Conservation (phyloP, 35 echinoderm and acorn worm species). For the Apostichopus parvimensis region DNA sequence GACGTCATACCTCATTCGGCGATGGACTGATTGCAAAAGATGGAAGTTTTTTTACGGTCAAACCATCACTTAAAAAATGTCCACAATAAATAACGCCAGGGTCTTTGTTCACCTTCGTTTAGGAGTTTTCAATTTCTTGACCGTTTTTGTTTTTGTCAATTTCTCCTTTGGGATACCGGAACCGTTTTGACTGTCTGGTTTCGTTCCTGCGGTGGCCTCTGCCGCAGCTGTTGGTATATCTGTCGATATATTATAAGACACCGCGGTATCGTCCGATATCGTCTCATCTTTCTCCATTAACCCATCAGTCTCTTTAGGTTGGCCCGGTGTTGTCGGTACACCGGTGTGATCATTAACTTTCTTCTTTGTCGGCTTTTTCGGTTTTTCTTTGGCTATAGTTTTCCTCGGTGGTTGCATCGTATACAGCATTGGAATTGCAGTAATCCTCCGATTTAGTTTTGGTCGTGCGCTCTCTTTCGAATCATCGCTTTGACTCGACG, state of each 20-base stretch:
- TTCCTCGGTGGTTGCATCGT: background rate
- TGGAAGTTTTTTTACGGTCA: no score
- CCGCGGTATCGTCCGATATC: background rate
- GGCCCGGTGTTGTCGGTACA: background rate
- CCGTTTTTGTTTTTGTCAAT: background rate
- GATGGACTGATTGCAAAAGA: no score
- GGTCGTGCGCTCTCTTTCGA: background rate
- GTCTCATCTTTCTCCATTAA: background rate
- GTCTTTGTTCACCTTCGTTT: background rate
- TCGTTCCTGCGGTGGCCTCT: background rate
- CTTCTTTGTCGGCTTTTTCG: background rate
- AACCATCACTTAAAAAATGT: no score
- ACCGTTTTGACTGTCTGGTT: background rate
- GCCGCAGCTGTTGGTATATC: background rate
- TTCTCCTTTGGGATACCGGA: background rate
- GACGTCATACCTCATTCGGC: no score
- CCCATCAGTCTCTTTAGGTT: background rate
- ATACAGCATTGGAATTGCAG: background rate
- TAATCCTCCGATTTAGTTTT: background rate
- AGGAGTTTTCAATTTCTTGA: background rate
- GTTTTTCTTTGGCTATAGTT: background rate
- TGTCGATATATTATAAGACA: background rate
- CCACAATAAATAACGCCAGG: no score
- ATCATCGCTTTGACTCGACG: constrained; percentile 38
- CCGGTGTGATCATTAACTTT: background rate